phyloP scores from a whole-genome alignment of 2,113 vertebrate species.

The Urocolius indicus region DNA sequence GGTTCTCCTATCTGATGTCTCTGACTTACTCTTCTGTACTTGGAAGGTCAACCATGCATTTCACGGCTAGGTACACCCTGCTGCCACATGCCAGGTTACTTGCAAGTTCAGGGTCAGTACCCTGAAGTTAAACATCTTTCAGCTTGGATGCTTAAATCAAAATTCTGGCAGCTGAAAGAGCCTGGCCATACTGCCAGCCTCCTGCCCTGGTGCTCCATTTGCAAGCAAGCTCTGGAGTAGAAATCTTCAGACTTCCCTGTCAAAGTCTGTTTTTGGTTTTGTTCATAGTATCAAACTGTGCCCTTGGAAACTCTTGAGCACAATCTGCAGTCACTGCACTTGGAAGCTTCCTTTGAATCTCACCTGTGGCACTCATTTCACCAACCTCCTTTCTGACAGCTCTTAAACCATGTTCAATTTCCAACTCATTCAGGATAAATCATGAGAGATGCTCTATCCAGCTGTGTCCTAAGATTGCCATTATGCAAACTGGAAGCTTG shows the following conservation, averaged over 20 bases:
- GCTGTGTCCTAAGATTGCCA: background rate
- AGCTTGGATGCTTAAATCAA: background rate
- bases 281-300: accelerated
- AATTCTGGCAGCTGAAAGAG: background rate
- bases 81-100: background rate
- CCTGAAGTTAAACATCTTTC: background rate
- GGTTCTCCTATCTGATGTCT: background rate
- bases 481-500: background rate
- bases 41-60: background rate
- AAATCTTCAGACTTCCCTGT: background rate
- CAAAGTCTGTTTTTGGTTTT: background rate
- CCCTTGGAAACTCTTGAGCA: background rate
- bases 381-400: background rate
- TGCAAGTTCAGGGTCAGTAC: background rate
- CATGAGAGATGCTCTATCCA: background rate
- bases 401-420: background rate
- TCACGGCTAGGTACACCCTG: background rate
- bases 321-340: background rate
- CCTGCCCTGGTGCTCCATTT: background rate
- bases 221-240: background rate
- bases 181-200: background rate
- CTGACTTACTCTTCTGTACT: background rate
- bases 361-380: background rate
- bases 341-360: background rate
- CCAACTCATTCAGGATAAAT: background rate